phyloP scores from a whole-genome alignment of 2,888 invertebrate species.

The Drosophila percnosoma region DNA sequence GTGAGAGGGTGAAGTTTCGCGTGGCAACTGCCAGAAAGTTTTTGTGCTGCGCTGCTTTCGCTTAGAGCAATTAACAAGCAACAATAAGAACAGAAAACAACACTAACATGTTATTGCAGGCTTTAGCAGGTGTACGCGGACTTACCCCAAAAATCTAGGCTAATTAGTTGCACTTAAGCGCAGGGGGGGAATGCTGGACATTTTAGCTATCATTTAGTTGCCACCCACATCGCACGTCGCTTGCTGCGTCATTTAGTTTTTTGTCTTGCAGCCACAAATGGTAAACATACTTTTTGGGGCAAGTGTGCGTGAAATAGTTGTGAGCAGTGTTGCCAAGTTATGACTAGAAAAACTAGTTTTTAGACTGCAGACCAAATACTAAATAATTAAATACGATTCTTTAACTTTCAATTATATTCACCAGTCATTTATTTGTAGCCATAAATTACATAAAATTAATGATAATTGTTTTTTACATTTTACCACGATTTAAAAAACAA shows the following conservation, averaged over 20 bases:
- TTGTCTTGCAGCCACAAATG: slow-evolving; percentile 50
- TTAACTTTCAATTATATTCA: background rate
- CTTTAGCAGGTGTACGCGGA: slow-evolving; percentile 64
- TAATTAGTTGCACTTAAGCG: slow-evolving; percentile 74
- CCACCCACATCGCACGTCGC: background rate
- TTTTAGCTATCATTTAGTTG: slow-evolving; percentile 62
- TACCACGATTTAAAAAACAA: background rate
- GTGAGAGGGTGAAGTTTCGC: background rate
- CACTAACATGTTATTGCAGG: slow-evolving; percentile 31
- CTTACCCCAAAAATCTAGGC: slow-evolving; percentile 66
- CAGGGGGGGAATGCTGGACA: background rate
- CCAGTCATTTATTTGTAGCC: background rate
- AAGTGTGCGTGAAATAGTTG: slow-evolving; percentile 51
- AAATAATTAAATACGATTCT: background rate
- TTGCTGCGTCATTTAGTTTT: slow-evolving; percentile 22
- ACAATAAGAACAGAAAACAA: slow-evolving; percentile 21
- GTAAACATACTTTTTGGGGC: slow-evolving; percentile 51
- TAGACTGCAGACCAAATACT: background rate
- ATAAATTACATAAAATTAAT: background rate
- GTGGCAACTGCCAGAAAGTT: slow-evolving; percentile 52
- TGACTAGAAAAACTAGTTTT: no score
- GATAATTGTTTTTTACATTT: background rate
- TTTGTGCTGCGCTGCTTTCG: slow-evolving; percentile 38
- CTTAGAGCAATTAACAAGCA: slow-evolving; percentile 47
- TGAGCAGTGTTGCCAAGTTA: slow-evolving; percentile 19